Evolutionary conservation across 1,140 invertebrate species (phyloP), one percentile per base, ranked within the genome.

Genomic region (Aplysia californica): DNA sequence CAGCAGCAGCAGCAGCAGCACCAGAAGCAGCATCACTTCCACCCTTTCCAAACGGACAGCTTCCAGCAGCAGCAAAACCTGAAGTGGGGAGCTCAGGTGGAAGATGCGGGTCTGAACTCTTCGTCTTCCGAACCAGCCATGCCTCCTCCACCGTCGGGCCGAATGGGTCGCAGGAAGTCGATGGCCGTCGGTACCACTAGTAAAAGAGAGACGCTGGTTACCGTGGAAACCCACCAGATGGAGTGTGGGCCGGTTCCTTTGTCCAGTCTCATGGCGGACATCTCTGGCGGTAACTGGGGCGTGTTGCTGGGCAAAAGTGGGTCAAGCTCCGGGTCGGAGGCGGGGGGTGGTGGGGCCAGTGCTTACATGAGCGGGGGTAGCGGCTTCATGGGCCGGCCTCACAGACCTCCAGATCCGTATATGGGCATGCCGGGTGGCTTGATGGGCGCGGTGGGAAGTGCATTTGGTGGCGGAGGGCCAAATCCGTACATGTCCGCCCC

Each of bases 211-310:
- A 21, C 4, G 20, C 23, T 36, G 31, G 35, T 72, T 4, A 72
- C 70, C 15, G 70, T 72, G 33, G 56, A 72, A 33, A 61, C 70
- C 1, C 70, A 61, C 1, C 64, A 66, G 21, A 15, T 72, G 5
- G 56, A 38, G 29, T 36, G 61, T 21, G 35, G 70, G 2, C 15
- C 39, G 18, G 1, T 61, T 29, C 70, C 70, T 10, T 26, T 72
- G 36, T 58, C 41, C 41, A 21, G 59, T 65, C 61, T 75, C 4
- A 75, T 75, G 72, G 72, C 72, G 23, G 72, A 75, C 31, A 75
- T 75, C 23, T 65, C 59, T 44, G 38, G 72, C 59, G 72, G 72
- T 4, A 75, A 75, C 31, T 75, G 72, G 72, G 72, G 72, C 26
- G 72, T 75, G 6, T 33, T 75, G 2, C 39, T 75, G 39, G 72